These are phyloP conservation scores for Andrena cerasifolii DNA, from an alignment of 1,140 invertebrate genomes.

Conservation along the genomic window DNA sequence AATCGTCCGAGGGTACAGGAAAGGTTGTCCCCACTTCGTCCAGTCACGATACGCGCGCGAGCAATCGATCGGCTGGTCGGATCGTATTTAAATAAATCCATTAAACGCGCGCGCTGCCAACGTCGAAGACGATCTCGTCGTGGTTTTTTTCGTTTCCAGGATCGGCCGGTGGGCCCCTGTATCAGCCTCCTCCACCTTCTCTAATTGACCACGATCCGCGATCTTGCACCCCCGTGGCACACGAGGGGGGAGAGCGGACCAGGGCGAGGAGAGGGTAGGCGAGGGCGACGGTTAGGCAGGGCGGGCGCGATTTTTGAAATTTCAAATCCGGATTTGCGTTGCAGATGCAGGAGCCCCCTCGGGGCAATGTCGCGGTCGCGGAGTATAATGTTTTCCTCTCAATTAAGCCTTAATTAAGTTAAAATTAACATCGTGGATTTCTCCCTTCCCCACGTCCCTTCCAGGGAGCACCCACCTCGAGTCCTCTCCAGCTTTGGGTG, in stretches of 20 bases:
- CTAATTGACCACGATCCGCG: constrained; percentile 81
- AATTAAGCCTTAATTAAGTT: constrained; percentile 84
- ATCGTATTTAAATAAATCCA: constrained; percentile 45
- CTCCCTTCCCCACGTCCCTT: constrained; percentile 69
- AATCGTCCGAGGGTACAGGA: constrained; percentile 13
- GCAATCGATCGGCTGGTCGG: constrained; percentile 9
- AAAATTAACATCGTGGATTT: constrained; percentile 83
- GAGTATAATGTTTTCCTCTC: constrained; percentile 83
- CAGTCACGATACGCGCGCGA: neutral
- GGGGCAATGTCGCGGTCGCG: constrained; percentile 79
- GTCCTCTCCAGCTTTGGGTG: constrained; percentile 80
- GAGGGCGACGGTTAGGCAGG: constrained; percentile 47
- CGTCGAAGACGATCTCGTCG: constrained; percentile 14
- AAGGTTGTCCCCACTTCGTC: neutral
- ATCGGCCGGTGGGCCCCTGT: constrained; percentile 43
- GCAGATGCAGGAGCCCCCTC: constrained; percentile 75
- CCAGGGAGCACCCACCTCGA: constrained; percentile 72
- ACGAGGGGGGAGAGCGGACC: neutral
- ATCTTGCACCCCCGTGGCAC: constrained; percentile 65
- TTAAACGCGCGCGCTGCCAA: constrained; percentile 24
- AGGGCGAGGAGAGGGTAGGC: constrained; percentile 30
- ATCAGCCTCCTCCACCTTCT: constrained; percentile 68
- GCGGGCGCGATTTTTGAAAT: constrained; percentile 75
- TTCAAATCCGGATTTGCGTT: constrained; percentile 81
- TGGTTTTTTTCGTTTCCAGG: constrained; percentile 8